Conservation (phyloP, 2,888 invertebrate species). For the Dicyrtoma fusca region DNA sequence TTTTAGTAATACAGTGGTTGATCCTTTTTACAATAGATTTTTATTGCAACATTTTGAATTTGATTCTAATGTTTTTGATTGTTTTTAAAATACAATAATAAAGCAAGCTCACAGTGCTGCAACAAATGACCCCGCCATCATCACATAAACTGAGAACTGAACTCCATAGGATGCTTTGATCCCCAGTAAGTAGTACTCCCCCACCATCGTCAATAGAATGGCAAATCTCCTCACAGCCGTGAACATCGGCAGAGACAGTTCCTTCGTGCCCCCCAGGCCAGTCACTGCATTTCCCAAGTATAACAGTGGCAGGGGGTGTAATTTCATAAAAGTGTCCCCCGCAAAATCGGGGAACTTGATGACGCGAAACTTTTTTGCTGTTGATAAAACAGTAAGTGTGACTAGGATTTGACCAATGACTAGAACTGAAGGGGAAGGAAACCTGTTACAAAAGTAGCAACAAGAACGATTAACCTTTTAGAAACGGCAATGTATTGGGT, state of each 20-base stretch:
- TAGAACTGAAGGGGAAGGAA: constrained; percentile 42
- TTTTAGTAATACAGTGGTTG: constrained; percentile 1
- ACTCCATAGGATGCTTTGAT: constrained; percentile 62
- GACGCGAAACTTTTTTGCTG: constrained; percentile 71
- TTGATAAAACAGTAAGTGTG: constrained; percentile 79
- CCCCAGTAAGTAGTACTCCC: constrained; percentile 85
- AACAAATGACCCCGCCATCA: constrained; percentile 91
- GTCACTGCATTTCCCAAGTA: constrained; percentile 95
- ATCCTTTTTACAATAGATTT: too few species aligned
- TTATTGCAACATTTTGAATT: too few species aligned
- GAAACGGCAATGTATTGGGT: too few species aligned
- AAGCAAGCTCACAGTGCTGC: constrained; percentile 70
- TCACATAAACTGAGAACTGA: constrained; percentile 88
- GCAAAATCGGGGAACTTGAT: constrained; percentile 77
- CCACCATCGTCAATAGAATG: constrained; percentile 96
- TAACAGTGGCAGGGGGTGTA: constrained; percentile 90
- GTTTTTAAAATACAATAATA: neutral
- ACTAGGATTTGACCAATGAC: constrained; percentile 71
- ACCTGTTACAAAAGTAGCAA: constrained; percentile 23
- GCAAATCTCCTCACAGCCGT: constrained; percentile 78
- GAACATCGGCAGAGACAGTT: constrained; percentile 92
- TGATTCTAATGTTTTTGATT: neutral
- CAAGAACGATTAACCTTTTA: too few species aligned
- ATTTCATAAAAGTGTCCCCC: constrained; percentile 62
- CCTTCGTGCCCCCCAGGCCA: constrained; percentile 95